Evolutionary conservation across 2,113 vertebrate genomes (phyloP), one percentile per base, ranked within the genome.

Genomic region (Macrotus californicus): DNA sequence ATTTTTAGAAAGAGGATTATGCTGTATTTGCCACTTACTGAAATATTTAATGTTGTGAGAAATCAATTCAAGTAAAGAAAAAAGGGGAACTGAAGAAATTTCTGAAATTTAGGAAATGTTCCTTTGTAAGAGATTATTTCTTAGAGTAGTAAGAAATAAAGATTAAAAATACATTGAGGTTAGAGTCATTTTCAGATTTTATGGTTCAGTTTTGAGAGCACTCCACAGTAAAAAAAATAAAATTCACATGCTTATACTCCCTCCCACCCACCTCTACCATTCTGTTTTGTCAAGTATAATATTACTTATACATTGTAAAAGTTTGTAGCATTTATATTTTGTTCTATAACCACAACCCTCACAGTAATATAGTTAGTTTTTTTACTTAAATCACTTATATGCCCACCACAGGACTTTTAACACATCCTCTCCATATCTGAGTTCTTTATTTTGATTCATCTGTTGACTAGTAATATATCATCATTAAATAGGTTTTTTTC

Each of bases 81-180:
- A 9, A 77, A 76, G 41, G 36, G n/a, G 88, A 95, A 85, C 16
- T 54, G 16, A 56, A 95, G 72, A 31, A 67, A 76, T 93, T 93
- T 87, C 64, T 87, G 48, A 94, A 67, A 50, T 81, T 89, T 92
- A 92, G 14, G 86, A 89, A 64, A 8, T n/a, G n/a, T 80, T 89
- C 84, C 46, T 93, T 96, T 34, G 8, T 52, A 15, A 89, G n/a
- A 84, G 10, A 76, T 86, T 31, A 61, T 73, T 95, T 86, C 24
- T 48, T 94, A 64, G 66, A 75, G 69, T 22, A 18, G 12, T 94
- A 48, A 81, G 67, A 85, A 81, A 41, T 89, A 69, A 50, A 52
- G 4, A 46, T 83, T 81, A 90, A 46, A 88, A 56, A 81, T 76
- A 77, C 24, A 72, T 83, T 29, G 46, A 93, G 1, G 3, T 82